phyloP scores from a whole-genome alignment of 2,888 invertebrate genomes.

The Quadriops clusia region DNA sequence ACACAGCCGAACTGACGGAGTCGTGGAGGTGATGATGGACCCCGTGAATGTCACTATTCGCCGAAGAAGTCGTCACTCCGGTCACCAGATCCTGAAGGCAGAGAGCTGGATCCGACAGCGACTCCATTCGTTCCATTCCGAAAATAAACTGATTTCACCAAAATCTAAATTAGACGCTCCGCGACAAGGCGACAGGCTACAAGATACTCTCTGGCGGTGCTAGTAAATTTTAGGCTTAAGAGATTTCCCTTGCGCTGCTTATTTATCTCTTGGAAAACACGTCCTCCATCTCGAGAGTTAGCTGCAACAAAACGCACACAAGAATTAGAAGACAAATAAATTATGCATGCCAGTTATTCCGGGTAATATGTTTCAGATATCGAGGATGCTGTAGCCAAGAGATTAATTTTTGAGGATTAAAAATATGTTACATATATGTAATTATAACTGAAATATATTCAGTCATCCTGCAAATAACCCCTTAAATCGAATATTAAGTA shows the following conservation, averaged over 20 bases:
- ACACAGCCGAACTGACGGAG: constrained; percentile 43
- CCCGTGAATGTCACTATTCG: constrained; percentile 40
- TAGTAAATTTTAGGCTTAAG: constrained; percentile 1
- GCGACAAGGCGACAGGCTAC: no score
- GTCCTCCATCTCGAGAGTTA: not conserved
- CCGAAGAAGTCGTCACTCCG: constrained; percentile 41
- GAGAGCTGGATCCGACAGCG: constrained; percentile 55
- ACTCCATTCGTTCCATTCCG: constrained; percentile 54
- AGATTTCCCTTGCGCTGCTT: constrained; percentile 1
- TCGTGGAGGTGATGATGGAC: constrained; percentile 44
- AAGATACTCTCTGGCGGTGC: not conserved
- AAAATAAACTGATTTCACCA: constrained; percentile 2
- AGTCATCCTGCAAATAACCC: no score
- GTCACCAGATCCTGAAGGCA: constrained; percentile 64
- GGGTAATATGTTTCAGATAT: no score
- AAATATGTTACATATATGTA: no score
- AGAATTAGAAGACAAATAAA: no score
- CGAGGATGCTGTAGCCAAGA: no score
- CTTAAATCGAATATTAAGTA: no score
- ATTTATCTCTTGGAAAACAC: constrained; percentile 1
- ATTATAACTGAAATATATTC: no score
- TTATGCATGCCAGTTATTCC: no score
- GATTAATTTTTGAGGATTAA: no score
- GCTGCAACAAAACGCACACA: no score
- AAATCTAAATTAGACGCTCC: not conserved